Evolutionary conservation across 2,888 invertebrate genomes (phyloP), one percentile per base, ranked within the genome.

Genomic region (Drosophila nigricruria): DNA sequence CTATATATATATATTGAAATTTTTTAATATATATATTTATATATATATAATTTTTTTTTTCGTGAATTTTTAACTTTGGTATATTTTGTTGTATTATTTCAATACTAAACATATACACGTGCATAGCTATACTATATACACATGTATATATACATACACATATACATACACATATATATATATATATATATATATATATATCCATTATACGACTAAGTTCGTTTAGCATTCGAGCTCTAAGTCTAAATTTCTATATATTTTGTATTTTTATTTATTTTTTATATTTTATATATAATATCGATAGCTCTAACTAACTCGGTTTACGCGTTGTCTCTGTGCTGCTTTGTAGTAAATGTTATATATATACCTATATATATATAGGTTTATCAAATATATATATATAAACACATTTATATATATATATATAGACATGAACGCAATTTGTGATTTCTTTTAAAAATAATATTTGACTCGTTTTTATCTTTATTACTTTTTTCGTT

Each of bases 381-480:
- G 30, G 30, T 10, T 30, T 30, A 30, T 30, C 30, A 30, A 30
- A 38, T 27, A 25, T 36, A 61, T 63, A 43, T 64, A 40, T 53
- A 47, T 49, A 30, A 47, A 60, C 18, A 43, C 38, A 63, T 52
- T 52, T 59, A 73, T 12, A 9, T 45, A 38, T 62, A 70, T 52
- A n/a, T 63, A 73, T 80, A 73, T 80, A 80, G 69, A 82, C 66
- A 74, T 68, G 56, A 79, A 88, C 86, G 73, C 80, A 88, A 76
- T 81, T 70, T 59, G 67, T 57, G 50, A 80, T 61, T 70, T 61
- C 23, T 66, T 56, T 67, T 47, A 71, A 74, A 67, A 70, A 67
- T 49, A 18, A 62, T 66, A 76, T 59, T 38, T 30, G 47, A 78
- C 73, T 57, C 50, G 54, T 23, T 43, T 47, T 25, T 9, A 25